phyloP scores from a whole-genome alignment of 2,797 vertebrate genomes.

The Diceros bicornis region DNA sequence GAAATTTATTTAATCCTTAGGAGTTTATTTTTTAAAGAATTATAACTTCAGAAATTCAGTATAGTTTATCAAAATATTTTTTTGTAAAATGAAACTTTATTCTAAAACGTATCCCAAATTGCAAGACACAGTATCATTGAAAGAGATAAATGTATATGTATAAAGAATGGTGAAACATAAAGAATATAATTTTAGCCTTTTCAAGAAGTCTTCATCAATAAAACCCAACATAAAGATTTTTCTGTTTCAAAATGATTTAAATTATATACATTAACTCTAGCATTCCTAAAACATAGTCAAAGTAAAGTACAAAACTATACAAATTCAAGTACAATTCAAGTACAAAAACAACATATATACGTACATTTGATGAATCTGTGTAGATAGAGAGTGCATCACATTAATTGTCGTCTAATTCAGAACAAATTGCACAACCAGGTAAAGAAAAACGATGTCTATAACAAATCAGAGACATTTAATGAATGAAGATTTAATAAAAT shows the following conservation, averaged over 20 bases:
- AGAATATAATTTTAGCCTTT: conserved; percentile 89
- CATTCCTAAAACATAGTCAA: conserved; percentile 87
- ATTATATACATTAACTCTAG: conserved; percentile 87
- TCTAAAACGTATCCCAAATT: conserved; percentile 89
- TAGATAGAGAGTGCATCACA: conserved; percentile 87
- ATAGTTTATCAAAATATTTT: conserved; percentile 71
- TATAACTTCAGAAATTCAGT: conserved; percentile 82
- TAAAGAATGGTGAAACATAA: conserved; percentile 87
- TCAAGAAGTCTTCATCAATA: conserved; percentile 88
- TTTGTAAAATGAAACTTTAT: conserved; percentile 89
- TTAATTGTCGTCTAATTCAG: conserved; percentile 87
- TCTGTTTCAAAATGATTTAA: conserved; percentile 88
- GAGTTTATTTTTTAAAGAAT: neutral
- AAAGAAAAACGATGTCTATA: conserved; percentile 85
- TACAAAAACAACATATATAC: conserved; percentile 84
- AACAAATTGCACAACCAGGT: conserved; percentile 85
- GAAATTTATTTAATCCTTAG: conserved; percentile 42
- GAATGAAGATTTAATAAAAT: conserved; percentile 86
- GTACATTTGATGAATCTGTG: conserved; percentile 87
- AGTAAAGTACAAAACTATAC: conserved; percentile 89
- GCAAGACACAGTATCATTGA: conserved; percentile 87
- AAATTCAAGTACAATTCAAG: conserved; percentile 89
- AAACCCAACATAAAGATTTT: conserved; percentile 88
- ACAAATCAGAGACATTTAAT: conserved; percentile 85
- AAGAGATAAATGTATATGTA: conserved; percentile 87